Conservation (phyloP, 2,797 vertebrate genomes). For the Sebastes flavidus region DNA sequence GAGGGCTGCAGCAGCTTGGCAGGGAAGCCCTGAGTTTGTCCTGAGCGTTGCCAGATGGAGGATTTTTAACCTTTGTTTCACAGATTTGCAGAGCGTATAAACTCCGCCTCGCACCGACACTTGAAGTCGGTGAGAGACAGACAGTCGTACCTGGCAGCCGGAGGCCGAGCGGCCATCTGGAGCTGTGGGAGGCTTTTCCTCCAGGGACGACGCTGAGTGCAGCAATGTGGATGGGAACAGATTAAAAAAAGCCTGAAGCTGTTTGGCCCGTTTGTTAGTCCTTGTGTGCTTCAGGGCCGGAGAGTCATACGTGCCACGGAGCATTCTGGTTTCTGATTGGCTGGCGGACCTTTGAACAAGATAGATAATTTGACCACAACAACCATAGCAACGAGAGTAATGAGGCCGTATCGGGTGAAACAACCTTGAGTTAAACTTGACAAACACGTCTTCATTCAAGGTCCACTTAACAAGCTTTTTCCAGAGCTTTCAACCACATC, state of each 20-base stretch:
- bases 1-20: slow-evolving; percentile 16
- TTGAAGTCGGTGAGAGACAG: slow-evolving; percentile 2
- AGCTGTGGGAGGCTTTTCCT: not conserved
- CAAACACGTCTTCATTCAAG: not conserved
- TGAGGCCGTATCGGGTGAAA: not conserved
- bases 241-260: not conserved
- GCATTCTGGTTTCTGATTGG: not conserved
- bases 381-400: not conserved
- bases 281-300: not conserved
- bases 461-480: not conserved
- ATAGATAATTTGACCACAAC: not conserved
- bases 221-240: slow-evolving; percentile 4
- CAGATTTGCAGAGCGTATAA: not conserved
- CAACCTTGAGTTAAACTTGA: not conserved
- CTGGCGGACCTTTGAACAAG: not conserved
- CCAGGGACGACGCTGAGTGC: not conserved
- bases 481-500: not conserved
- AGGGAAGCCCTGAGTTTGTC: not conserved
- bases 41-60: slow-evolving; percentile 9
- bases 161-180: slow-evolving; percentile 15
- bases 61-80: slow-evolving; percentile 29
- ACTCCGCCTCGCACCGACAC: slow-evolving; percentile 13
- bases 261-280: not conserved
- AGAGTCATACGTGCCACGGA: not conserved
- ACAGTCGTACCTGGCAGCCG: slow-evolving; percentile 11